Evolutionary conservation across 30 jellyfish, hydroid and myxozoan species (phyloP), one percentile per base, ranked within the genome.

Genomic region (Turritopsis rubra): DNA sequence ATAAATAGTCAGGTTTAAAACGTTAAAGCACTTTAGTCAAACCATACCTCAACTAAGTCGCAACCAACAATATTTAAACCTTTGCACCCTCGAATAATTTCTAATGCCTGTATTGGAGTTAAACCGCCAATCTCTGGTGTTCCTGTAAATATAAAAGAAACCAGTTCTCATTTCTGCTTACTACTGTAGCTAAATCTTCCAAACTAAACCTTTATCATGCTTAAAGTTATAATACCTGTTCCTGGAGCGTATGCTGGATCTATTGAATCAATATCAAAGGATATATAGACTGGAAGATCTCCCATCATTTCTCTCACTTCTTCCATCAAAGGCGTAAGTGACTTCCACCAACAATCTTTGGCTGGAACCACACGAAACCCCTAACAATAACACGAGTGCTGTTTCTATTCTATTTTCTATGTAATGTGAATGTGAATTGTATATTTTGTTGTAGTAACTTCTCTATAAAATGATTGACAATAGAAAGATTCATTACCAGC

Each of bases 51-150:
- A 13, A 90, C 97, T 18, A 85, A 89, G 78, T 90, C 97, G 52
- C 95, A 68, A n/a, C 95, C 97, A 85, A 90, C 85, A 1, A 90
- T 83, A 77, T 90, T 85, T 53, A 90, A 84, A 66, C 97, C 97
- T 74, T 84, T 77, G 71, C 93, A 85, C 21, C 97, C 97, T 68
- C 97, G 80, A 54, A 90, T 54, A 29, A 90, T 90, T 78, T 90
- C 95, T 71, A 90, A 79, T 31, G 95, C 97, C 85, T 90, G 97
- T 22, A 90, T 83, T 21, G 87, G 73, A 30, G 97, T 90, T 82
- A 90, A 81, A 23, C 97, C 97, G 27, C 95, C 95, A 29, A 90
- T 85, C 73, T 90, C 97, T 18, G 97, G 97, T n/a, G 97, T 90
- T 31, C 97, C 97, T 90, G 13, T 7, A 78, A 78, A 29, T 21